Conservation (phyloP, 2,113 vertebrate species). For the Miniopterus natalensis region DNA sequence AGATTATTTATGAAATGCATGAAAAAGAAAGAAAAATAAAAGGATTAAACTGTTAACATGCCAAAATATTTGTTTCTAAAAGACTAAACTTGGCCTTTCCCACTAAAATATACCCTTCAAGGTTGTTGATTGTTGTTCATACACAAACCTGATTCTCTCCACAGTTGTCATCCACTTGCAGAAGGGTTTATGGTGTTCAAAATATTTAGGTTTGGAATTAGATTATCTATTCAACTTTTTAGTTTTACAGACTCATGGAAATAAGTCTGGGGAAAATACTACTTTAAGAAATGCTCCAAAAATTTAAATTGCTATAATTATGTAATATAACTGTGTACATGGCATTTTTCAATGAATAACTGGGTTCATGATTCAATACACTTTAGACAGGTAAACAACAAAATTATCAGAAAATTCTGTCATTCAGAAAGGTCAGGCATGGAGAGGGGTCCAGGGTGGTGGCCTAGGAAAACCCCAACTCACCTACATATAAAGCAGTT, state of each 20-base stretch:
- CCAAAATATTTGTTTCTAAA: slow-evolving; percentile 8
- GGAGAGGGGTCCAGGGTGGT: not conserved
- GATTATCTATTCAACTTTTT: too few relatives aligned
- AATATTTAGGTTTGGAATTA: slow-evolving; percentile 45
- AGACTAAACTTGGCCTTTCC: not conserved
- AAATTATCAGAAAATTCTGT: not conserved
- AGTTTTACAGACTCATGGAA: too few relatives aligned
- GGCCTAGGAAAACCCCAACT: not conserved
- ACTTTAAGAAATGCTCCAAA: not conserved
- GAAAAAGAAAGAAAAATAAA: not conserved
- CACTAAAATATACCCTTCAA: not conserved
- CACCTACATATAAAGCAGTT: too few relatives aligned
- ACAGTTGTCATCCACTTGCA: not conserved
- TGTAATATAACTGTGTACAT: not conserved
- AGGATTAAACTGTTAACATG: not conserved
- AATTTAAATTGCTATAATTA: not conserved
- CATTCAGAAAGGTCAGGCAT: not conserved
- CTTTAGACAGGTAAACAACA: not conserved
- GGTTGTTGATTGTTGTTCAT: not conserved
- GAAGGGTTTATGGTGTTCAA: not conserved
- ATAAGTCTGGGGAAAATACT: not conserved
- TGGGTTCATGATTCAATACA: not conserved
- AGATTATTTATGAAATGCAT: slow-evolving; percentile 28
- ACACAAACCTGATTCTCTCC: not conserved
- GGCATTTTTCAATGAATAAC: not conserved